Evolutionary conservation across 2,797 vertebrate genomes (phyloP).

Genomic region (Sciaenops ocellatus): DNA sequence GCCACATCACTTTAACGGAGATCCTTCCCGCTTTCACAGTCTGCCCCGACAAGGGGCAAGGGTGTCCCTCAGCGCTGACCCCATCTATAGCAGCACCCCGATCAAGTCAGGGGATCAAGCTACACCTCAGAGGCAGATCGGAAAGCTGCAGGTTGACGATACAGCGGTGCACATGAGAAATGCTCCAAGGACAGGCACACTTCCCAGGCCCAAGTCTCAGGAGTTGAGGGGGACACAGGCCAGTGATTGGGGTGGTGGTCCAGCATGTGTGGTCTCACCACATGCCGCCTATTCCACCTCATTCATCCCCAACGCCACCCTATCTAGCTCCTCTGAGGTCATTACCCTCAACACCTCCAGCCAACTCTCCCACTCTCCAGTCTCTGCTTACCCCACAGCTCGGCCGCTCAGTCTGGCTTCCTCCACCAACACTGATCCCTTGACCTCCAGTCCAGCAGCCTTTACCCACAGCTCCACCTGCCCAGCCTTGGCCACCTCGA

Average conservation of each 20-base stretch:
- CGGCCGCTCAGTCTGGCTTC: constrained; percentile 81
- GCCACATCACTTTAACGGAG: constrained; percentile 83
- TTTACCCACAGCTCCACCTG: constrained; percentile 78
- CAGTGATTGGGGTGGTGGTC: constrained; percentile 82
- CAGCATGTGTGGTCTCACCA: constrained; percentile 92
- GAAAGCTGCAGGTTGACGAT: constrained; percentile 87
- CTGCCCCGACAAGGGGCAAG: constrained; percentile 91
- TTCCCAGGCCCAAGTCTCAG: constrained; percentile 90
- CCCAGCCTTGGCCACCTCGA: constrained; percentile 79
- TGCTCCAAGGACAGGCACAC: constrained; percentile 73
- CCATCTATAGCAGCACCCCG: constrained; percentile 84
- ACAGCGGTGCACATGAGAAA: constrained; percentile 86
- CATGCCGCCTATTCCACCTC: constrained; percentile 92
- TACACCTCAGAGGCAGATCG: constrained; percentile 79
- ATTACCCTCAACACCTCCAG: constrained; percentile 87
- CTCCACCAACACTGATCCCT: constrained; percentile 71
- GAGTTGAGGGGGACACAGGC: constrained; percentile 86
- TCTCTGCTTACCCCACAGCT: constrained; percentile 66
- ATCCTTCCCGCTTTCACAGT: constrained; percentile 92
- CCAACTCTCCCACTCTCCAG: constrained; percentile 65
- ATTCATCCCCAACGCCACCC: constrained; percentile 92
- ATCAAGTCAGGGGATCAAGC: constrained; percentile 82
- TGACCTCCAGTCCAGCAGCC: constrained; percentile 58
- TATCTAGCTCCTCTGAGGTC: constrained; percentile 91
- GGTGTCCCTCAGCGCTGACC: constrained; percentile 88